phyloP scores from a whole-genome alignment of 2,888 invertebrate species.

The Pocota personata region DNA sequence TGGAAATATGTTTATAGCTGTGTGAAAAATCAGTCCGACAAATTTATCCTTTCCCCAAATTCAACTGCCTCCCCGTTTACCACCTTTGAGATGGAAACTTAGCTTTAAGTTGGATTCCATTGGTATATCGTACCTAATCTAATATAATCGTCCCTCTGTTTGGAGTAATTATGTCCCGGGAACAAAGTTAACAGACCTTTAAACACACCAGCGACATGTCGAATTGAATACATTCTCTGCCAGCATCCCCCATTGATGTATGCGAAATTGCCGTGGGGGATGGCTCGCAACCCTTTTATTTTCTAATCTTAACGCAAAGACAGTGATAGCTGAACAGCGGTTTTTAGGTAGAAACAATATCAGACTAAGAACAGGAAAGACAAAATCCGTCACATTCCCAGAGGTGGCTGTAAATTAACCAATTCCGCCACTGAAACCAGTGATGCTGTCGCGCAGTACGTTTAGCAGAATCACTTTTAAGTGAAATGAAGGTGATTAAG shows the following conservation, averaged over 20 bases:
- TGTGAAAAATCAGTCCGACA: neutral
- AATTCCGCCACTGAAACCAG: neutral
- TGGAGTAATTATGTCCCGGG: constrained; percentile 9
- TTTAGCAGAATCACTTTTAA: neutral
- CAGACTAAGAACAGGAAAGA: neutral
- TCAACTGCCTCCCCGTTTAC: neutral
- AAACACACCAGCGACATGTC: constrained; percentile 16
- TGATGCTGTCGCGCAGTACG: neutral
- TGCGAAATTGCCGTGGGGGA: constrained; percentile 7
- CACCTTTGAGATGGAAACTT: neutral
- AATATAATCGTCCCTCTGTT: constrained; percentile 17
- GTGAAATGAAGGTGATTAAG: constrained; percentile 1
- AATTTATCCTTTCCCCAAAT: neutral
- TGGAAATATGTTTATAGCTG: neutral
- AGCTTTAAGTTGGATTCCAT: neutral
- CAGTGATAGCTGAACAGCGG: neutral
- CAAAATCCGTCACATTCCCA: neutral
- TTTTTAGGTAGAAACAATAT: neutral
- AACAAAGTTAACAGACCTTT: constrained; percentile 20
- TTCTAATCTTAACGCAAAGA: neutral
- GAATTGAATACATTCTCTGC: neutral
- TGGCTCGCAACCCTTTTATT: neutral
- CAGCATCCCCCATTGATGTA: neutral
- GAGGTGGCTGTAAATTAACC: constrained; percentile 15
- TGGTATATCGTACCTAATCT: constrained; percentile 5